These are phyloP conservation scores for Xanthia togata DNA, from an alignment of 2,888 invertebrate genomes.

Conservation along the genomic window DNA sequence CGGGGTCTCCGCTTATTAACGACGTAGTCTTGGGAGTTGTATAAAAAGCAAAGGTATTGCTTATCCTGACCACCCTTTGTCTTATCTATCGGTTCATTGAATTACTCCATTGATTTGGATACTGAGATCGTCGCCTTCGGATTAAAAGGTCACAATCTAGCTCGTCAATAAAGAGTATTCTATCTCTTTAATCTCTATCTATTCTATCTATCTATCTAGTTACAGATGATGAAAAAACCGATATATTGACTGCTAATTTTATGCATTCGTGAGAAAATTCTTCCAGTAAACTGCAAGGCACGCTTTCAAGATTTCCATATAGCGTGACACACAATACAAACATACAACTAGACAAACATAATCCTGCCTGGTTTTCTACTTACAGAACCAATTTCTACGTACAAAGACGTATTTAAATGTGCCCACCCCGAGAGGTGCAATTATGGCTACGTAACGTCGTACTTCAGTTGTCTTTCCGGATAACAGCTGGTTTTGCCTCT, in stretches of 20 bases:
- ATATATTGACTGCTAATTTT: background rate
- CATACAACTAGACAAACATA: background rate
- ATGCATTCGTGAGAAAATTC: background rate
- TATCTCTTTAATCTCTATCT: no score
- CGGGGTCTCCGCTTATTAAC: background rate
- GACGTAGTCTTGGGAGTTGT: constrained; percentile 1
- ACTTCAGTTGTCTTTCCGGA: constrained; percentile 37
- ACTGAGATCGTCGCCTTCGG: background rate
- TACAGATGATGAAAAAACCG: background rate
- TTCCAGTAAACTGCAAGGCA: background rate
- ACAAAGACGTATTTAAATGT: constrained; percentile 13
- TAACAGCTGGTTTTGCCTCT: constrained; percentile 1
- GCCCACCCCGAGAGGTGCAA: constrained; percentile 13
- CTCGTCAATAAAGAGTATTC: no score
- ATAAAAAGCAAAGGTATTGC: constrained; percentile 18
- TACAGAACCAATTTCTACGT: constrained; percentile 7
- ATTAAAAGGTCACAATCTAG: background rate
- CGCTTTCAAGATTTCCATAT: background rate
- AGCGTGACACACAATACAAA: background rate
- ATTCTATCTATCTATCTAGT: no score
- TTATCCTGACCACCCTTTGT: constrained; percentile 13
- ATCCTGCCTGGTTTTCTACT: background rate
- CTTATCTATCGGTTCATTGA: constrained; percentile 17
- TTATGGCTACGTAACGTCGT: constrained; percentile 9
- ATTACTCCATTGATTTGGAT: constrained; percentile 12